A percentile compares a stretch with the other conserved stretches of the same genome.
Evolutionary conservation across 2,797 vertebrate genomes (phyloP).

Genomic region (Aphelocoma californica): DNA sequence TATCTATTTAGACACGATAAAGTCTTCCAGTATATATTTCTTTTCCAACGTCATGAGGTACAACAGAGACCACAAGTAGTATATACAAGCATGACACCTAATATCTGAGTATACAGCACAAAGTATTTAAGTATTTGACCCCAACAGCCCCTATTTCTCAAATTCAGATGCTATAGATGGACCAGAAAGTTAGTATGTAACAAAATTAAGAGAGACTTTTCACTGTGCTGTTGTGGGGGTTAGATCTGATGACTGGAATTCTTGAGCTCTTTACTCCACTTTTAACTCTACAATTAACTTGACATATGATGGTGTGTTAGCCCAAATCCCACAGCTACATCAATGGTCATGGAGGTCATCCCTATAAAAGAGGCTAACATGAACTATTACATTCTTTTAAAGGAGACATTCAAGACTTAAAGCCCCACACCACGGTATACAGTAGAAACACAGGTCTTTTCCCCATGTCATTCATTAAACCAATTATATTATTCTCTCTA

Average conservation of each 20-base stretch:
- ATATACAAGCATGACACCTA: constrained; percentile 25
- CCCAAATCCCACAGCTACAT: neutral
- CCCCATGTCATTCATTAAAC: neutral
- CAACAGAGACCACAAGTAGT: neutral
- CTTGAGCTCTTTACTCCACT: neutral
- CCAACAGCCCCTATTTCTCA: neutral
- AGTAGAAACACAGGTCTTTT: neutral
- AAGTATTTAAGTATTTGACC: constrained; percentile 33
- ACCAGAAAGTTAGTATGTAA: neutral
- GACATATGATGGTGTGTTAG: neutral
- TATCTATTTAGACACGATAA: constrained; percentile 73
- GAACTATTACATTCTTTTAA: neutral
- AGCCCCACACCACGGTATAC: neutral
- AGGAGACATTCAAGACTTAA: neutral
- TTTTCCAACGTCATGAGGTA: constrained; percentile 49
- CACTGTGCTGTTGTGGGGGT: fast-evolving
- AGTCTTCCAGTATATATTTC: constrained; percentile 62
- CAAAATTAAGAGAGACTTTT: neutral
- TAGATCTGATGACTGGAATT: neutral
- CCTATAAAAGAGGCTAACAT: neutral
- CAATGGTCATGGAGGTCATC: neutral
- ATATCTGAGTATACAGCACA: neutral
- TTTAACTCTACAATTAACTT: neutral
- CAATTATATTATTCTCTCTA: neutral
- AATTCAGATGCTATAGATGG: neutral